Conservation (phyloP, 2,888 invertebrate genomes). For the Orgyia antiqua region DNA sequence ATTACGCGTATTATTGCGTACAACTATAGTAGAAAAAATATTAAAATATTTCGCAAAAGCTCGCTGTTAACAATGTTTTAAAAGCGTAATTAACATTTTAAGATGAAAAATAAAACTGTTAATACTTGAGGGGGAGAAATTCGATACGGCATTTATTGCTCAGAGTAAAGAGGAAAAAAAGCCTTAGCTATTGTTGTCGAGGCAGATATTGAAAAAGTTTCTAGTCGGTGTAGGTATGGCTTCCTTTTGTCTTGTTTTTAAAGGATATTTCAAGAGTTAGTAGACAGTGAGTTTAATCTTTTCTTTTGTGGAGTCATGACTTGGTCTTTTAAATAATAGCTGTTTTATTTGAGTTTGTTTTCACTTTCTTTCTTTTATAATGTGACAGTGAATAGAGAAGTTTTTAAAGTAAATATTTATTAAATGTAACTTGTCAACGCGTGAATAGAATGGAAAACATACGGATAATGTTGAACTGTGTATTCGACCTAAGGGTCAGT, state of each 20-base stretch:
- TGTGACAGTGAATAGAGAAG: conserved; percentile 38
- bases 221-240: conserved; percentile 40
- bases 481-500: conserved; percentile 52
- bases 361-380: conserved; percentile 38
- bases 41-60: too few relatives aligned
- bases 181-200: conserved; percentile 52
- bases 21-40: conserved; percentile 50
- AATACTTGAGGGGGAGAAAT: conserved; percentile 43
- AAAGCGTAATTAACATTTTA: too few relatives aligned
- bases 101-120: too few relatives aligned
- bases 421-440: conserved; percentile 34
- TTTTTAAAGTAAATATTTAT: conserved; percentile 53
- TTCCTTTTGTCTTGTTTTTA: conserved; percentile 55
- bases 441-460: conserved; percentile 46
- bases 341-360: conserved; percentile 35
- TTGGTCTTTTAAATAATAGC: conserved; percentile 33
- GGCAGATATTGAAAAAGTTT: conserved; percentile 66
- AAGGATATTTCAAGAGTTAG: conserved; percentile 54
- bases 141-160: conserved; percentile 51
- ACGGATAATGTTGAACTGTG: conserved; percentile 24
- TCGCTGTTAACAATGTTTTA: too few relatives aligned
- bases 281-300: conserved; percentile 46
- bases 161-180: conserved; percentile 40
- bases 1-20: conserved; percentile 56
- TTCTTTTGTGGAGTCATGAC: conserved; percentile 45